Conservation (phyloP, 2,113 vertebrate species). For the Chaenogobius annularis region DNA sequence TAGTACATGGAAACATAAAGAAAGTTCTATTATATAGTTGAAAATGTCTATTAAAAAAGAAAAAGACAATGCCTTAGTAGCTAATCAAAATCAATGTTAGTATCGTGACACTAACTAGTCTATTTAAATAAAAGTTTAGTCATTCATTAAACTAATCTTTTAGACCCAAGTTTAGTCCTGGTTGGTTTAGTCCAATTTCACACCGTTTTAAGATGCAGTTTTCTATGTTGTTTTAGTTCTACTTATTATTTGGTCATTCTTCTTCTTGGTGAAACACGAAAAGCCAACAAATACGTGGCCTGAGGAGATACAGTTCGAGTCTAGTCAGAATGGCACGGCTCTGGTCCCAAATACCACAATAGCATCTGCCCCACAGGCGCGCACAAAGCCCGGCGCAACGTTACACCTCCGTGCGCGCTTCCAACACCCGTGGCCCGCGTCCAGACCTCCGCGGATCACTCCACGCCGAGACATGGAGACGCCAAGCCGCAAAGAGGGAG, state of each 20-base stretch:
- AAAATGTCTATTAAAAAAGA: no score
- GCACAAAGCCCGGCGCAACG: slow-evolving; percentile 36
- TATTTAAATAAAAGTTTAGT: background rate
- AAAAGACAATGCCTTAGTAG: no score
- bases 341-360: slow-evolving; percentile 24
- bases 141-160: background rate
- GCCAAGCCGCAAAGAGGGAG: slow-evolving; percentile 55
- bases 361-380: slow-evolving; percentile 32
- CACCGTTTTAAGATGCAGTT: background rate
- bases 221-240: background rate
- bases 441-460: slow-evolving; percentile 49
- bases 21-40: no score
- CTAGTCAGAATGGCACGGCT: slow-evolving; percentile 15
- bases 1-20: no score
- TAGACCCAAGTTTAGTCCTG: background rate
- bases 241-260: background rate
- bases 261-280: background rate
- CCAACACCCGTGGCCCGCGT: slow-evolving; percentile 50
- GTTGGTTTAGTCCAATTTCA: background rate
- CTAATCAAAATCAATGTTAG: no score
- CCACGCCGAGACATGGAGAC: slow-evolving; percentile 68
- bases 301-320: background rate
- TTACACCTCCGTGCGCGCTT: slow-evolving; percentile 47
- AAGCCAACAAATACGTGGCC: background rate
- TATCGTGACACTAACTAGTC: no score